These are phyloP conservation scores for Gila orcuttii DNA, from an alignment of 2,113 vertebrate genomes.

Conservation along the genomic window DNA sequence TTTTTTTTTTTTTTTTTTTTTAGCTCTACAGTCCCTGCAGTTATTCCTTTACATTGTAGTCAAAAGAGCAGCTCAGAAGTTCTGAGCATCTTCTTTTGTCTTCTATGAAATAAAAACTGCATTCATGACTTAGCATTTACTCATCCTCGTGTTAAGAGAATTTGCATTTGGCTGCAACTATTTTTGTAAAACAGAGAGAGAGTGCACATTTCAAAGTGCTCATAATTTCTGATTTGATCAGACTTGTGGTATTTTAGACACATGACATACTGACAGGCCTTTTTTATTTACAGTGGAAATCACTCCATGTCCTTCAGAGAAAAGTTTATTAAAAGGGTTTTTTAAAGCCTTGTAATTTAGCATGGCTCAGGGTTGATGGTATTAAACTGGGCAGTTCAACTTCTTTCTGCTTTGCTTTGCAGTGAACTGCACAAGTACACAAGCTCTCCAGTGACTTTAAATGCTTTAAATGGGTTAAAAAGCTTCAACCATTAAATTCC, in stretches of 20 bases:
- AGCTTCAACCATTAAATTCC: constrained; percentile 72
- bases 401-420: neutral
- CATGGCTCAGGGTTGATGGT: neutral
- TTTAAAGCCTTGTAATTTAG: neutral
- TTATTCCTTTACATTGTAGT: neutral
- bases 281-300: neutral
- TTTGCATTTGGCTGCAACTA: neutral
- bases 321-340: neutral
- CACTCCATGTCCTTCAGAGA: neutral
- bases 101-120: neutral
- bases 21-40: neutral
- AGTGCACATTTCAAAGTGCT: neutral
- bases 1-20: neutral
- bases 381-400: constrained; percentile 19
- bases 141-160: neutral
- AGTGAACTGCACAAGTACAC: neutral
- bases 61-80: neutral
- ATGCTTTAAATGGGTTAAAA: constrained; percentile 76
- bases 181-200: neutral
- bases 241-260: neutral
- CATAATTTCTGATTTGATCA: neutral
- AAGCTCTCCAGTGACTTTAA: constrained; percentile 61
- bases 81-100: neutral
- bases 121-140: too few relatives aligned
- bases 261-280: neutral